Evolutionary conservation across 2,888 invertebrate species (phyloP).

Genomic region (Hydraecia micacea): DNA sequence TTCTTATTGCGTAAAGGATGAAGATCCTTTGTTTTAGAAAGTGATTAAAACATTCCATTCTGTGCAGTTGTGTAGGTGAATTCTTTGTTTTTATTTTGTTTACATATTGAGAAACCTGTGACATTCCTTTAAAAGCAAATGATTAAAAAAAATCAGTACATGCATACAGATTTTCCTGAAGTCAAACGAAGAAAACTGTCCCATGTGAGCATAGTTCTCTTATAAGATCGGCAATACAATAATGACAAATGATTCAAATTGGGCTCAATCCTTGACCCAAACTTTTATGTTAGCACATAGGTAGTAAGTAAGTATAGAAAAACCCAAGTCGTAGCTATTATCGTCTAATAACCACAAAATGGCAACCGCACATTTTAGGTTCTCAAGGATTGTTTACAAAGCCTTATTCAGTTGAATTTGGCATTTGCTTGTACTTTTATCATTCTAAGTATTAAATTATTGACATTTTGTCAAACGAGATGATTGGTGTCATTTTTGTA

Average conservation of each 20-base stretch:
- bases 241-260: slow-evolving; percentile 4
- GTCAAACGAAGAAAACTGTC: background rate
- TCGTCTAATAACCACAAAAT: slow-evolving; percentile 18
- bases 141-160: background rate
- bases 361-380: slow-evolving; percentile 36
- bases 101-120: background rate
- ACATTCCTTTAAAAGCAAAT: no score
- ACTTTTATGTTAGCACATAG: slow-evolving; percentile 9
- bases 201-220: background rate
- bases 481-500: background rate
- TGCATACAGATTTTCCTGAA: background rate
- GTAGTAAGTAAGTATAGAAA: slow-evolving; percentile 19
- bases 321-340: slow-evolving; percentile 3
- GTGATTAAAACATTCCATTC: background rate
- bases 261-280: slow-evolving; percentile 32
- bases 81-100: background rate
- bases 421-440: background rate
- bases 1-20: slow-evolving; percentile 16
- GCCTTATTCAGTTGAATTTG: slow-evolving; percentile 16
- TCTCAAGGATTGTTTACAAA: slow-evolving; percentile 33
- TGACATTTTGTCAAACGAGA: background rate
- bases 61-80: background rate
- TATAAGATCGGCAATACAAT: background rate
- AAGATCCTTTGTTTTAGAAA: slow-evolving; percentile 29
- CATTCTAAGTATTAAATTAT: background rate